A percentile compares a stretch with the other conserved stretches of the same genome.
Evolutionary conservation across 2,888 invertebrate species (phyloP).

Genomic region (Lasioglossum lativentre): DNA sequence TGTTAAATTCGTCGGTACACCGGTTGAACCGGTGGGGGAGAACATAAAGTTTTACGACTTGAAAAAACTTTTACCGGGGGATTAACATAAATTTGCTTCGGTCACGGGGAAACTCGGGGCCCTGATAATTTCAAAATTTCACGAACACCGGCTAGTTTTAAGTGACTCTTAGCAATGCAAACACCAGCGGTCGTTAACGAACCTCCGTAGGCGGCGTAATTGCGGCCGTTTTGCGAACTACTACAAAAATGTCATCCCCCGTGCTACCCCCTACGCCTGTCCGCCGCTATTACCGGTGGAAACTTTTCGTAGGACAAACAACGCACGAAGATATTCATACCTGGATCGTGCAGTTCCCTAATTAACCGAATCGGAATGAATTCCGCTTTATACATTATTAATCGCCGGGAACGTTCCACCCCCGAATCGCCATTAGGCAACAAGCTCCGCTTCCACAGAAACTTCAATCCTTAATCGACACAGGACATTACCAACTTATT

Average conservation of each 20-base stretch:
- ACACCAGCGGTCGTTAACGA: slow-evolving; percentile 45
- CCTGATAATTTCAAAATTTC: slow-evolving; percentile 67
- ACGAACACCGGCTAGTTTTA: slow-evolving; percentile 51
- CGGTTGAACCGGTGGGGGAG: slow-evolving; percentile 28
- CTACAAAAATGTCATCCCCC: slow-evolving; percentile 27
- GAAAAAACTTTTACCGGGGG: slow-evolving; percentile 41
- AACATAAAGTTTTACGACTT: slow-evolving; percentile 58
- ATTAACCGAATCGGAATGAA: not conserved
- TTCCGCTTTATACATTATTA: not conserved
- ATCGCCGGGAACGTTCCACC: not conserved
- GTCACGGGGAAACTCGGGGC: slow-evolving; percentile 33
- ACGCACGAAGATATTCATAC: not conserved
- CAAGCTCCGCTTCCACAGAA: not conserved
- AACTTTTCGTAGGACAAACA: not conserved
- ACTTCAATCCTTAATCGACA: not conserved
- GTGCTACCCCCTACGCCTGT: not conserved
- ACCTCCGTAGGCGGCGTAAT: slow-evolving; percentile 39
- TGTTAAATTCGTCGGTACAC: slow-evolving; percentile 56
- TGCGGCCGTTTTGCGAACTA: slow-evolving; percentile 29
- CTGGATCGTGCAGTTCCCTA: not conserved
- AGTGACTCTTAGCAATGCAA: slow-evolving; percentile 47
- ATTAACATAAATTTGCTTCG: slow-evolving; percentile 68
- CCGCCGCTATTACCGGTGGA: not conserved
- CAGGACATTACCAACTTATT: not conserved
- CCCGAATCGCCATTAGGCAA: not conserved